A percentile compares a stretch with the other conserved stretches of the same genome.
Evolutionary conservation across 2,797 vertebrate genomes (phyloP).

Genomic region (Sternotherus odoratus): DNA sequence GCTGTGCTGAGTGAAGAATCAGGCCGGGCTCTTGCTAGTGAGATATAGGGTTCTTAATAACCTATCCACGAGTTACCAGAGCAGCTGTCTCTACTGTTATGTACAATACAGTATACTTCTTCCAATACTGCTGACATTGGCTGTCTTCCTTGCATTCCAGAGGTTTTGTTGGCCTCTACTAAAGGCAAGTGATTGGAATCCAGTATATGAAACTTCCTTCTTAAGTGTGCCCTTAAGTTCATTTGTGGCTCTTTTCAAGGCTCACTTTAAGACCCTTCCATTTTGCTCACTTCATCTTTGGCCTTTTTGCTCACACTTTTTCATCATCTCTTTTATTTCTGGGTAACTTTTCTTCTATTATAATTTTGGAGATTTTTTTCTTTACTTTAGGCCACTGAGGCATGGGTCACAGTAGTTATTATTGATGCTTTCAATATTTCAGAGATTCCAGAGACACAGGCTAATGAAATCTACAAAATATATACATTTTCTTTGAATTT

Average conservation of each 20-base stretch:
- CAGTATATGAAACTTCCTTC: not conserved
- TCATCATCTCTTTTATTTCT: not conserved
- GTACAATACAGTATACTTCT: not conserved
- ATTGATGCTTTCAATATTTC: not conserved
- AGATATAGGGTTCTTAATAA: not conserved
- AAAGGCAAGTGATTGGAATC: not conserved
- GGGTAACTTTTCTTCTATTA: not conserved
- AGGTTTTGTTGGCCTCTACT: fast-evolving
- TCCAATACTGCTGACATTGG: not conserved
- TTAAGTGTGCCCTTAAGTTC: not conserved
- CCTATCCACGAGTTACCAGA: not conserved
- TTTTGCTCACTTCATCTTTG: not conserved
- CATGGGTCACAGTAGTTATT: not conserved
- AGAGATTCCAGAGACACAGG: not conserved
- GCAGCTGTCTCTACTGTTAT: not conserved
- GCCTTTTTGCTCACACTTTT: fast-evolving
- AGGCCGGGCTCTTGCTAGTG: not conserved
- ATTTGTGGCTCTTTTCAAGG: not conserved
- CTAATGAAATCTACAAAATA: not conserved
- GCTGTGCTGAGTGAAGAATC: not conserved
- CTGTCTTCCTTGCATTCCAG: not conserved
- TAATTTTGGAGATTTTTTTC: not conserved
- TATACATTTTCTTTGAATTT: not conserved
- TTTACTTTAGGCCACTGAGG: not conserved
- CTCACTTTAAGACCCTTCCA: not conserved